Base-by-base conservation (phyloP, 2,797 vertebrate species). In the Lophotriccus pileatus region DNA sequence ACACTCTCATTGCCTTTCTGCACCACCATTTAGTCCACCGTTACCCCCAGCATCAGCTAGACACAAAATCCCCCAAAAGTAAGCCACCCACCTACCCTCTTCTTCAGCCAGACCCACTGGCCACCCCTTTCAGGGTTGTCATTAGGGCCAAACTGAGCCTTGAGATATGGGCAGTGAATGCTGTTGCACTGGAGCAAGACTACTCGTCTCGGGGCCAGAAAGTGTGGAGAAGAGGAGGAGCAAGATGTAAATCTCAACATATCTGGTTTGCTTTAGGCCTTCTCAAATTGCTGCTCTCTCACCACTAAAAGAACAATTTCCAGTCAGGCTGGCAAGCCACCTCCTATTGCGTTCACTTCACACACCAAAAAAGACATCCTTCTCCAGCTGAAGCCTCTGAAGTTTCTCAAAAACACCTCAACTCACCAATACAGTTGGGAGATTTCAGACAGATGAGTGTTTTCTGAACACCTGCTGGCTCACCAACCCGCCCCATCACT, bases 131-230 rank as follows among this genome's bases (percentile, higher is more conserved):
- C 34, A 39, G 23, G 11, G 11, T 9, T 75, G 7, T 37, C 15
- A 1, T 70, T 44, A 60, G 20, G 10, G 27, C 21, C 69, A 88
- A 58, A 43, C 13, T 12, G 47, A 92, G 39, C 52, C 66, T 70
- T 1, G 1, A 86, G 9, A 22, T 28, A 27, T n/a, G 3, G 79
- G 14, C 0, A 0, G 9, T 7, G 20, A 89, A 56, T 41, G 25
- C 32, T 64, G 7, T 7, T 74, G 25, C 49, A 60, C 44, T 52
- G 32, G 28, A 84, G 16, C 1, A 8, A 84, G 20, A 16, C 27
- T 53, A 23, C 30, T 63, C 34, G 16, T 84, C 37, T 56, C 2
- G 1, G 52, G 10, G 20, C 34, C 34, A 78, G 24, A 52, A 81
- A 47, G 25, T 37, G 9, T 11, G 6, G 13, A 86, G 30, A 73